Conservation (phyloP, 35 echinoderm and acorn worm species). For the Patiria miniata region DNA sequence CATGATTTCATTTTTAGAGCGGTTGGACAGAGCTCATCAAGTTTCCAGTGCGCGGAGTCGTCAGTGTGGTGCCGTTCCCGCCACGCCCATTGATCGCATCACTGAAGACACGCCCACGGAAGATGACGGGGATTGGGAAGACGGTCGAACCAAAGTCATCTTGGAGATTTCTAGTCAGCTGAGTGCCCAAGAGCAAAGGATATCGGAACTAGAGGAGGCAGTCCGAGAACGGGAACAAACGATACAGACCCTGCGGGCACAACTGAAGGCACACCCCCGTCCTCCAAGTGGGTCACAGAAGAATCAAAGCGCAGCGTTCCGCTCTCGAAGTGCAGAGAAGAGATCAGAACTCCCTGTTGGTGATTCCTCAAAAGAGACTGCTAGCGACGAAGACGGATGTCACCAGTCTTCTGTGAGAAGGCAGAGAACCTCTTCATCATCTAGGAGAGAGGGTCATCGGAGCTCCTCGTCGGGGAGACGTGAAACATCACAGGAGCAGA, state of each 20-base stretch:
- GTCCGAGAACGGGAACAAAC: slow-evolving; percentile 36
- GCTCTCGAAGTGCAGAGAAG: not conserved
- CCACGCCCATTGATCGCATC: not conserved
- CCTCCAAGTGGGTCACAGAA: slow-evolving; percentile 32
- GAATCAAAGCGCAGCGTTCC: not conserved
- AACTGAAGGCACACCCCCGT: not conserved
- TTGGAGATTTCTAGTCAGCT: slow-evolving; percentile 61
- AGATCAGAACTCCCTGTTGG: not conserved
- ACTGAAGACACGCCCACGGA: not conserved
- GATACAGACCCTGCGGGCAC: slow-evolving; percentile 19
- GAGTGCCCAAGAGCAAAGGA: slow-evolving; percentile 46
- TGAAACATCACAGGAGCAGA: not conserved
- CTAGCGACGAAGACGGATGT: not conserved
- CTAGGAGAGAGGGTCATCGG: not conserved
- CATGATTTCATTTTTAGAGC: not conserved
- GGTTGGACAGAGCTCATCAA: slow-evolving; percentile 36
- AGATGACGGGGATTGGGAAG: slow-evolving; percentile 41
- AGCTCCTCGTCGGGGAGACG: not conserved
- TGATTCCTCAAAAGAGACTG: not conserved
- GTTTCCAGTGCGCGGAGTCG: not conserved
- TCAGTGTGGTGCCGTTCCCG: not conserved
- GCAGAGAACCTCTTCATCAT: not conserved
- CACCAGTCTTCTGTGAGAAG: not conserved
- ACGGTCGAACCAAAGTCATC: slow-evolving; percentile 60
- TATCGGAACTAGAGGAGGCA: slow-evolving; percentile 40